Conservation (phyloP, 2,888 invertebrate species). For the Mesoligia furuncula region DNA sequence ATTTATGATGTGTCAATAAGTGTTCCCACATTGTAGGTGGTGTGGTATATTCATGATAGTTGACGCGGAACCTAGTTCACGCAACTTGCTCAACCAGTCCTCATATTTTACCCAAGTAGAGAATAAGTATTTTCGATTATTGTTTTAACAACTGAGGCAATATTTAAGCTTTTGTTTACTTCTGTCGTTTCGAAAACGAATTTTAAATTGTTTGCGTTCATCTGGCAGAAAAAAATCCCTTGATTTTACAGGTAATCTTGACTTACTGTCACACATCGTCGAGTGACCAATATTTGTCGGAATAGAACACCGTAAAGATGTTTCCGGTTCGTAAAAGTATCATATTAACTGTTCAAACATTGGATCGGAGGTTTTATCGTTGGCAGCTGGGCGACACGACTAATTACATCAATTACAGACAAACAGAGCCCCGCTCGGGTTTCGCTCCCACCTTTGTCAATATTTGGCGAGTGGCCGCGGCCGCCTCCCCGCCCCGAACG, state of each 20-base stretch:
- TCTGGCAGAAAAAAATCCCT: slow-evolving; percentile 38
- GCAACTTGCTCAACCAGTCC: slow-evolving; percentile 17
- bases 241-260: slow-evolving; percentile 73
- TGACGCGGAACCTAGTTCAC: not conserved
- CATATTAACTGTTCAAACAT: slow-evolving; percentile 88
- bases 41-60: not conserved
- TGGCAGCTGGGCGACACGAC: slow-evolving; percentile 89
- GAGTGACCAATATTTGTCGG: slow-evolving; percentile 88
- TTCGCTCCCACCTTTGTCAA: slow-evolving; percentile 89
- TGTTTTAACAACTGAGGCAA: slow-evolving; percentile 56
- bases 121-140: slow-evolving; percentile 32
- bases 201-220: slow-evolving; percentile 52
- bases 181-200: slow-evolving; percentile 44
- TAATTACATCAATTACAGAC: slow-evolving; percentile 90
- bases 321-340: slow-evolving; percentile 89
- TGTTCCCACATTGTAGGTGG: not conserved
- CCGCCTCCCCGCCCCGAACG: slow-evolving; percentile 63
- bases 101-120: not conserved
- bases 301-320: slow-evolving; percentile 87
- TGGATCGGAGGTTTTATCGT: slow-evolving; percentile 78
- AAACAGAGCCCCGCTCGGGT: slow-evolving; percentile 86
- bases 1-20: slow-evolving; percentile 25
- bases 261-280: slow-evolving; percentile 84
- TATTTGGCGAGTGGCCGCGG: slow-evolving; percentile 81
- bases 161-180: slow-evolving; percentile 47